Percentiles rank a stretch among this genome's conserved stretches.
Conservation (phyloP, 2,797 vertebrate genomes). For the Sebastes taczanowskii region DNA sequence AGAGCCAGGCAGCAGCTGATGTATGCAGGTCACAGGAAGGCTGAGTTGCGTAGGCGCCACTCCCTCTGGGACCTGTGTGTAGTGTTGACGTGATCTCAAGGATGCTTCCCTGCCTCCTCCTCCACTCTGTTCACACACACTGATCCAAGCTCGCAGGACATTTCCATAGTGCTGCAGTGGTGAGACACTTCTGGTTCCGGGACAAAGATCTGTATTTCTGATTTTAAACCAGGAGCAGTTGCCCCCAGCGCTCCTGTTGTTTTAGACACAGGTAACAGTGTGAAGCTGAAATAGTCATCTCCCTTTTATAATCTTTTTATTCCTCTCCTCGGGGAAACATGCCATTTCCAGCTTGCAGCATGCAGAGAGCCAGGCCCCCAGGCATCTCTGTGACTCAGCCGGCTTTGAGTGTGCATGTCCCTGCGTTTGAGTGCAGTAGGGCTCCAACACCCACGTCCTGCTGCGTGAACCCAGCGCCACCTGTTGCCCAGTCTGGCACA, state of each 20-base stretch:
- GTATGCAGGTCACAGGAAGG: conserved; percentile 68
- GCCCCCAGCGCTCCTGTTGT: neutral
- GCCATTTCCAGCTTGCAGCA: conserved; percentile 51
- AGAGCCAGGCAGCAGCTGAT: conserved; percentile 45
- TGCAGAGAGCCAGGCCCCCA: conserved; percentile 33
- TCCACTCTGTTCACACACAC: conserved; percentile 27
- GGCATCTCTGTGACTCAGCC: conserved; percentile 58
- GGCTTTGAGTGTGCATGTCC: conserved; percentile 34
- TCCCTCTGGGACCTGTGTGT: conserved; percentile 57
- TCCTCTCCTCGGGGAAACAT: conserved; percentile 33
- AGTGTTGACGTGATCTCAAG: conserved; percentile 34
- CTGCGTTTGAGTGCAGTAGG: conserved; percentile 59
- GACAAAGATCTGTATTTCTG: neutral
- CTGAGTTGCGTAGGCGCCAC: conserved; percentile 53
- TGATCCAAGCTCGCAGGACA: conserved; percentile 15
- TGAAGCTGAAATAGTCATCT: conserved; percentile 15
- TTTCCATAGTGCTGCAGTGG: neutral
- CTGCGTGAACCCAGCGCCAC: conserved; percentile 81
- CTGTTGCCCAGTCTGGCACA: conserved; percentile 80
- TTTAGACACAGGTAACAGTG: neutral
- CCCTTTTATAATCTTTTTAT: conserved; percentile 12
- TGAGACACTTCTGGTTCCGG: neutral
- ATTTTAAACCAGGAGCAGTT: neutral
- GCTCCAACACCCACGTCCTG: conserved; percentile 78
- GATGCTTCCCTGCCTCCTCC: conserved; percentile 45